These are phyloP conservation scores for Mugil cephalus DNA, from an alignment of 2,113 vertebrate species.

Conservation along the genomic window DNA sequence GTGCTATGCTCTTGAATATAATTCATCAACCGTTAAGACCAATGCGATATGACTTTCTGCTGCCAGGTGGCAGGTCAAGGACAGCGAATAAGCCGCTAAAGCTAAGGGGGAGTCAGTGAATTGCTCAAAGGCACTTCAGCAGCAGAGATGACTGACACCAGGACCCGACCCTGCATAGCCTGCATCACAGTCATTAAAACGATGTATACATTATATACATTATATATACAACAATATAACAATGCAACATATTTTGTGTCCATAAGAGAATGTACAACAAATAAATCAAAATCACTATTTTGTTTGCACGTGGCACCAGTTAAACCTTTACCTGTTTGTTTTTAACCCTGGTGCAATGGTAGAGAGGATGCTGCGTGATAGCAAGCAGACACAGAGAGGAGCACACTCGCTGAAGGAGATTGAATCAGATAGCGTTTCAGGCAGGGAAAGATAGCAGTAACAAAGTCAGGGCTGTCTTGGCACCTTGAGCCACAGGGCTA, in stretches of 20 bases:
- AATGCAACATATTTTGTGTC: constrained; percentile 1
- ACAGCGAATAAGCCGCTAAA: neutral
- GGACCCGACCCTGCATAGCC: neutral
- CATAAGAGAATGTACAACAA: constrained; percentile 12
- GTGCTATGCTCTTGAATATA: neutral
- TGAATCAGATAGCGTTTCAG: neutral
- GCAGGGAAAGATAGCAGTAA: constrained; percentile 13
- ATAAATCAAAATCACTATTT: neutral
- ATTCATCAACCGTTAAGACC: constrained; percentile 2
- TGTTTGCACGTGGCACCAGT: neutral
- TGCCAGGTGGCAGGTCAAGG: constrained; percentile 15
- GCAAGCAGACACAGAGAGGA: constrained; percentile 2
- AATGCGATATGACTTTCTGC: constrained; percentile 6
- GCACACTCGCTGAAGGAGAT: neutral
- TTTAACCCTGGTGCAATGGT: neutral
- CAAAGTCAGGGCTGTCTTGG: constrained; percentile 25
- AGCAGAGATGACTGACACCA: constrained; percentile 4
- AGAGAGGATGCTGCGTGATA: neutral
- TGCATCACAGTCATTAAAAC: too few relatives aligned
- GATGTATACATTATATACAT: too few relatives aligned
- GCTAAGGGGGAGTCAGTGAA: constrained; percentile 1
- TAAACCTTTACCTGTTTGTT: constrained; percentile 1
- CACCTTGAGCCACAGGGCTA: constrained; percentile 26
- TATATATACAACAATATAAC: too few relatives aligned
- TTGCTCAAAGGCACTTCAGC: constrained; percentile 31